Conservation (phyloP, 2,113 vertebrate genomes). For the Plestiodon gilberti region DNA sequence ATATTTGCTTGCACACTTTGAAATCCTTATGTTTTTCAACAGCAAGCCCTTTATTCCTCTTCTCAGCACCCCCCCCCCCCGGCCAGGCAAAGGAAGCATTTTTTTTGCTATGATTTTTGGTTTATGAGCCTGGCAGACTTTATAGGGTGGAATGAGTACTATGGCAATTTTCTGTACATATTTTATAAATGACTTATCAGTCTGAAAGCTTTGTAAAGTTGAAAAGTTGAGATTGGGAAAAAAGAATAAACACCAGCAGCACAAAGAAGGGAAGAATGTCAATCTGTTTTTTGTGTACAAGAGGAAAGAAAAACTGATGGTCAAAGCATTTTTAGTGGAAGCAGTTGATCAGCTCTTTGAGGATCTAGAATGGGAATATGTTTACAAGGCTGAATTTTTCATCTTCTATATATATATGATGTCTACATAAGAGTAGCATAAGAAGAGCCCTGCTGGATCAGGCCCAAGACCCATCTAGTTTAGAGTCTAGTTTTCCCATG, state of each 20-base stretch:
- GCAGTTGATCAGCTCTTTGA: background rate
- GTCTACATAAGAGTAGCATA: too few relatives aligned
- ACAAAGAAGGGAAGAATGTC: constrained; percentile 34
- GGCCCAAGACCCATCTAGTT: too few relatives aligned
- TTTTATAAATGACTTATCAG: constrained; percentile 65
- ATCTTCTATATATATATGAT: background rate
- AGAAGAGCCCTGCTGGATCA: too few relatives aligned
- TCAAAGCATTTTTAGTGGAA: background rate
- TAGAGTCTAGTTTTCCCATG: too few relatives aligned
- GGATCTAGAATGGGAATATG: background rate
- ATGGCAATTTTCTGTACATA: constrained; percentile 58
- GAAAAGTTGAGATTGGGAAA: constrained; percentile 50
- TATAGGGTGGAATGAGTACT: constrained; percentile 40
- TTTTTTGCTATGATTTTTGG: constrained; percentile 5
- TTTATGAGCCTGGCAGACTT: background rate
- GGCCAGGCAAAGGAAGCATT: constrained; percentile 9
- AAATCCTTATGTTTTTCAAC: constrained; percentile 50
- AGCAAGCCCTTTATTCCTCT: constrained; percentile 19
- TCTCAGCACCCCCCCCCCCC: constrained; percentile 1
- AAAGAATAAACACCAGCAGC: constrained; percentile 64
- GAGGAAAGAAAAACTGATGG: background rate
- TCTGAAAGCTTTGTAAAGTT: constrained; percentile 48
- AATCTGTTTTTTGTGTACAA: constrained; percentile 1
- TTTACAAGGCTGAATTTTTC: background rate
- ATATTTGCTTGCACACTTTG: constrained; percentile 61